phyloP scores from a whole-genome alignment of 2,113 vertebrate species.

The Paramisgurnus dabryanus region DNA sequence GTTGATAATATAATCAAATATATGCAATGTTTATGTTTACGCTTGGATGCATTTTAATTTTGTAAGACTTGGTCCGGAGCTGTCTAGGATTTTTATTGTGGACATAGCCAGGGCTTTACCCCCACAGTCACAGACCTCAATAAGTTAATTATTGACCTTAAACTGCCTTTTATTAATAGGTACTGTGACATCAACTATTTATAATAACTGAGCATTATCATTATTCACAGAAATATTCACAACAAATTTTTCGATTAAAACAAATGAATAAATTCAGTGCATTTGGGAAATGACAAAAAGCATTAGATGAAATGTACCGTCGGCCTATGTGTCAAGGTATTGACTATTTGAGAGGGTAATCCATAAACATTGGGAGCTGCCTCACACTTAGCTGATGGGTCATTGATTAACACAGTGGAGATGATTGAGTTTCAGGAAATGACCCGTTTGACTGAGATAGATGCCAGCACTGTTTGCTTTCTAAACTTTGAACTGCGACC shows the following conservation, averaged over 20 bases:
- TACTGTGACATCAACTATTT: neutral
- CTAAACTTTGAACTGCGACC: constrained; percentile 22
- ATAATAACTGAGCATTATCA: neutral
- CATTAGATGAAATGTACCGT: neutral
- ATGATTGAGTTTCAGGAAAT: constrained; percentile 28
- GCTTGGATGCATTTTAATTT: too few relatives aligned
- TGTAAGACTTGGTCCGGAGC: too few relatives aligned
- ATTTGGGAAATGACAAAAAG: neutral
- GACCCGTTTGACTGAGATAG: constrained; percentile 16
- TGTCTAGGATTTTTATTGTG: too few relatives aligned
- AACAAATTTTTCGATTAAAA: neutral
- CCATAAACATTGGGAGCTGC: constrained; percentile 19
- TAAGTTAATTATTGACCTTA: neutral
- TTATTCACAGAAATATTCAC: neutral
- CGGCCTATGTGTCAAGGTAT: constrained; percentile 1
- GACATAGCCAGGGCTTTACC: too few relatives aligned
- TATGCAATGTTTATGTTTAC: too few relatives aligned
- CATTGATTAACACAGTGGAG: constrained; percentile 36
- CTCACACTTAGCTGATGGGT: constrained; percentile 20
- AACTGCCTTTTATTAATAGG: too few relatives aligned
- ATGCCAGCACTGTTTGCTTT: constrained; percentile 8
- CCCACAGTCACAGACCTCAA: neutral
- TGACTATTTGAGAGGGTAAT: neutral
- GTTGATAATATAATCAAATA: too few relatives aligned
- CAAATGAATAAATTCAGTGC: neutral